Conservation (phyloP, 2,797 vertebrate species). For the Gambelia wislizenii region DNA sequence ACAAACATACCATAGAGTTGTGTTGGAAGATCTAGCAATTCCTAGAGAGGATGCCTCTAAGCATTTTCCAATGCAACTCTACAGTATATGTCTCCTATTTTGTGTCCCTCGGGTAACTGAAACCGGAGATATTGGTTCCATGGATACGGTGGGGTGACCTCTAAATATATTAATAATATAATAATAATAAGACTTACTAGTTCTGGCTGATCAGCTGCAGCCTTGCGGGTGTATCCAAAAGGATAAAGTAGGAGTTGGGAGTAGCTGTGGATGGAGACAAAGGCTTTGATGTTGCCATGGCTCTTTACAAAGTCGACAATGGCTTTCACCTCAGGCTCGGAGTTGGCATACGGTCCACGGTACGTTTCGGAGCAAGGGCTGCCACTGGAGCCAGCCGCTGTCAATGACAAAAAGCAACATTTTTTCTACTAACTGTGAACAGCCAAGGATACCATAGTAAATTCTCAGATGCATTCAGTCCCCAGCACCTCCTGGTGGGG, state of each 20-base stretch:
- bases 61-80: no score
- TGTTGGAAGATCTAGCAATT: no score
- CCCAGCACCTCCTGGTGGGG: no score
- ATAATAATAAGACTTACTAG: slow-evolving; percentile 80
- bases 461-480: no score
- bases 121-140: no score
- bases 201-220: slow-evolving; percentile 77
- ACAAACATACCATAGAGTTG: no score
- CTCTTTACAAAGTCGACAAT: slow-evolving; percentile 91
- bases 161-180: no score
- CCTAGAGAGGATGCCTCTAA: no score
- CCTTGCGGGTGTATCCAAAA: slow-evolving; percentile 85
- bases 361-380: slow-evolving; percentile 88
- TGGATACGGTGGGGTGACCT: no score
- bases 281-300: slow-evolving; percentile 91
- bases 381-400: slow-evolving; percentile 85
- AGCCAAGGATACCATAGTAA: no score
- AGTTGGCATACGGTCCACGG: slow-evolving; percentile 84
- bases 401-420: fast-evolving
- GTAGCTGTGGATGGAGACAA: slow-evolving; percentile 95
- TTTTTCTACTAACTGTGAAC: background rate
- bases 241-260: slow-evolving; percentile 96
- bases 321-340: slow-evolving; percentile 90
- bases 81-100: no score
- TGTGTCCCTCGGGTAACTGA: no score